Evolutionary conservation across 2,888 invertebrate genomes (phyloP).

Genomic region (Helleia helle): DNA sequence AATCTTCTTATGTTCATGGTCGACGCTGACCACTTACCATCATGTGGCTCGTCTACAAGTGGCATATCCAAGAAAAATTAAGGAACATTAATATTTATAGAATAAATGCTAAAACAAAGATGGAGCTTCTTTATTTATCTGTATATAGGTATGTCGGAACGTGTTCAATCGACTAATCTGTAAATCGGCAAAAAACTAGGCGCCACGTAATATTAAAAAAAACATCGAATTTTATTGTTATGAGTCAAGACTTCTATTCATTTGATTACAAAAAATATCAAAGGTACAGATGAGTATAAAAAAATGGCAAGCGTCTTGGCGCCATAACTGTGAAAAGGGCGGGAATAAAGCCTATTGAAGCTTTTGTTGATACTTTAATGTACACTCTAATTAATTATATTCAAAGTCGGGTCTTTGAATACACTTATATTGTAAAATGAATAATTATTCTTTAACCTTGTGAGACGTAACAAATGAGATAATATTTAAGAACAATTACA

Average conservation of each 20-base stretch:
- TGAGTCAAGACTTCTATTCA: constrained; percentile 29
- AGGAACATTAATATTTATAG: too few species aligned
- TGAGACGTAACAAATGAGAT: too few species aligned
- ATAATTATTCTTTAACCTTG: too few species aligned
- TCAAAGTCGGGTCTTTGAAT: constrained; percentile 31
- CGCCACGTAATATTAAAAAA: constrained; percentile 27
- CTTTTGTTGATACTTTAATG: constrained; percentile 27
- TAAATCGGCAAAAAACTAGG: constrained; percentile 24
- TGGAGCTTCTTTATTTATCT: constrained; percentile 33
- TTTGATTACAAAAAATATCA: constrained; percentile 11
- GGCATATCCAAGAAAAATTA: too few species aligned
- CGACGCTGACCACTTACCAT: too few species aligned
- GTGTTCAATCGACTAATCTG: not conserved
- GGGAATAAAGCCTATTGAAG: constrained; percentile 15
- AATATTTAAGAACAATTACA: too few species aligned
- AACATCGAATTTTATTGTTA: constrained; percentile 6
- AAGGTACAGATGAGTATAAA: constrained; percentile 5
- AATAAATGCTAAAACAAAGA: constrained; percentile 9
- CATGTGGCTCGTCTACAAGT: too few species aligned
- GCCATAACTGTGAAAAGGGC: constrained; percentile 29
- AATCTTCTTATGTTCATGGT: too few species aligned
- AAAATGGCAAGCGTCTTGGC: constrained; percentile 4
- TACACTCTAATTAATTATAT: constrained; percentile 61
- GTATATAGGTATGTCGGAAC: not conserved
- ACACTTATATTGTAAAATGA: not conserved